phyloP scores from a whole-genome alignment of 1,140 invertebrate species.

The Aphidius ervi region DNA sequence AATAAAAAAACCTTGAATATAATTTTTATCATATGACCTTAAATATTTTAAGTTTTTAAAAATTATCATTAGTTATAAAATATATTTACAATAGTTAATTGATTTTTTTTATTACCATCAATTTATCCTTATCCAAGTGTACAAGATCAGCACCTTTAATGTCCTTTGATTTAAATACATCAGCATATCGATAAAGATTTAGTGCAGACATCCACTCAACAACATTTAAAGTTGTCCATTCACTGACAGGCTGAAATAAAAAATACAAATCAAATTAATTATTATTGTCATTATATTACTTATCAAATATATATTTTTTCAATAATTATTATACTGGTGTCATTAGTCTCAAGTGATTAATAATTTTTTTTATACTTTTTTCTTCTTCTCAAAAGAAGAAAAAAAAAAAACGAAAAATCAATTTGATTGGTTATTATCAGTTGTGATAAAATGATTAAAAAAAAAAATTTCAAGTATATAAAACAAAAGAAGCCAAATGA shows the following conservation, averaged over 20 bases:
- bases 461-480: too few relatives aligned
- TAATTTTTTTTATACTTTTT: too few relatives aligned
- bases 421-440: too few relatives aligned
- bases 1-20: slow-evolving; percentile 5
- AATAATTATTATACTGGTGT: too few relatives aligned
- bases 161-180: slow-evolving; percentile 69
- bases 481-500: too few relatives aligned
- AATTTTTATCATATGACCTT: too few relatives aligned
- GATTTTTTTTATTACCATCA: slow-evolving; percentile 57
- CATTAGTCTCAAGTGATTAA: too few relatives aligned
- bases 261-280: slow-evolving; percentile 11
- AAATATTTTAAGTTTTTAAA: too few relatives aligned
- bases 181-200: slow-evolving; percentile 68
- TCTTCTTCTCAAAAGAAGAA: too few relatives aligned
- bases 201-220: slow-evolving; percentile 74
- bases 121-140: slow-evolving; percentile 65
- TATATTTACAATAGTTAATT: neutral
- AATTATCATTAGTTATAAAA: slow-evolving; percentile 2
- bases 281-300: neutral
- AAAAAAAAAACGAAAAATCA: too few relatives aligned
- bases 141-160: slow-evolving; percentile 67
- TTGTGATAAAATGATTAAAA: too few relatives aligned
- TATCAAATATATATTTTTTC: slow-evolving; percentile 24
- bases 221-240: slow-evolving; percentile 68
- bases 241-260: slow-evolving; percentile 59